These are phyloP conservation scores for Hypomesus transpacificus DNA, from an alignment of 2,113 vertebrate genomes.

Conservation along the genomic window DNA sequence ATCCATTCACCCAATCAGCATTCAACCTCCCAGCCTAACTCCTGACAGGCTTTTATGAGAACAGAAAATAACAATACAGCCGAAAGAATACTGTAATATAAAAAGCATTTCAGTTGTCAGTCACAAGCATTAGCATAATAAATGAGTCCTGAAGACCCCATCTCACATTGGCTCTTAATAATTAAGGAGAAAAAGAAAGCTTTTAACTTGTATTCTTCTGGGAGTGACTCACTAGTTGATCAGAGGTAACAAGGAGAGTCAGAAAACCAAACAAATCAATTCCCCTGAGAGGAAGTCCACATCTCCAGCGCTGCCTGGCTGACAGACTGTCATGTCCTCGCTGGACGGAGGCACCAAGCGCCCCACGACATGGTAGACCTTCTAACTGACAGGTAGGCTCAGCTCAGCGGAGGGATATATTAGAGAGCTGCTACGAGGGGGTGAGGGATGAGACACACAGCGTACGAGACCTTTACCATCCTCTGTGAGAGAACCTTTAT, in stretches of 20 bases:
- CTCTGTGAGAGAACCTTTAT: neutral
- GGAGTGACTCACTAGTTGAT: constrained; percentile 53
- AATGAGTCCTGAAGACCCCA: constrained; percentile 41
- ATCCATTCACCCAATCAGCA: no score
- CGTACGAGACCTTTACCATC: no score
- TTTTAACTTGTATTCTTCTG: constrained; percentile 40
- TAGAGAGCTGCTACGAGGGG: no score
- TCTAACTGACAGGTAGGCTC: neutral
- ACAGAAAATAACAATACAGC: constrained; percentile 36
- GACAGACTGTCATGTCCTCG: constrained; percentile 34
- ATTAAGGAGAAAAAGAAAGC: constrained; percentile 55
- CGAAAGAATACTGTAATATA: constrained; percentile 16
- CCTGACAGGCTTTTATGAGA: neutral
- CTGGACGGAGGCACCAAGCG: neutral
- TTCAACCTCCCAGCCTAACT: no score
- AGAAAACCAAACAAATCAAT: constrained; percentile 51
- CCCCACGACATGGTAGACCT: neutral
- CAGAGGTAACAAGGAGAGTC: constrained; percentile 58
- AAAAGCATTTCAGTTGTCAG: constrained; percentile 41
- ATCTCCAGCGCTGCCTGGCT: constrained; percentile 28
- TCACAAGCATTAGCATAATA: constrained; percentile 51
- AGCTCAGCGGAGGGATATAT: no score
- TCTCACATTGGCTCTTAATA: constrained; percentile 53
- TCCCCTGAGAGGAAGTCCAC: constrained; percentile 30
- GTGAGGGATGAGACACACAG: no score